A percentile compares a stretch with the other conserved stretches of the same genome.
Evolutionary conservation across 2,888 invertebrate species (phyloP).

Genomic region (Perithous albicinctus): DNA sequence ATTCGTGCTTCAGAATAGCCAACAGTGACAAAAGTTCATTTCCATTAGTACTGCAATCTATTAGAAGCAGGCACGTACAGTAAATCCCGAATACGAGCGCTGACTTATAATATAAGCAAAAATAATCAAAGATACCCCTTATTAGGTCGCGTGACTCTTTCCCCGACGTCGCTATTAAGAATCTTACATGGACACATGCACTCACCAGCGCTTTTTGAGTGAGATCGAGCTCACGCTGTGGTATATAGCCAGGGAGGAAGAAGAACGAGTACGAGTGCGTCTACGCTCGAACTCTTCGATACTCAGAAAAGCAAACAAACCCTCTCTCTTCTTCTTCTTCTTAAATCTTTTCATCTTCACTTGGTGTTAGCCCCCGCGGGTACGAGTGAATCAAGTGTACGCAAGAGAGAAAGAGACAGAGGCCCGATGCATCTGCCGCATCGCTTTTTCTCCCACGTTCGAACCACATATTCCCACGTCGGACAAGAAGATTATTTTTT

Average conservation of each 20-base stretch:
- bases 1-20: no score
- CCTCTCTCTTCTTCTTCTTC: constrained; percentile 48
- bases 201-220: not conserved
- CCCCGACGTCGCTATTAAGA: constrained; percentile 5
- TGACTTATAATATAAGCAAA: not conserved
- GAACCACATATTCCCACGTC: constrained; percentile 71
- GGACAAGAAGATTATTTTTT: constrained; percentile 26
- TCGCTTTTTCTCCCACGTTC: constrained; percentile 28
- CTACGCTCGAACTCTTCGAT: constrained; percentile 70
- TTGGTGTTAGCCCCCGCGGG: constrained; percentile 33
- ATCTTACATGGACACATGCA: constrained; percentile 26
- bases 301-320: constrained; percentile 80
- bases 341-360: constrained; percentile 33
- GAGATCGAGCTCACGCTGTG: not conserved
- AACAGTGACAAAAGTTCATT: not conserved
- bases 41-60: not conserved
- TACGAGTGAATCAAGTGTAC: constrained; percentile 14
- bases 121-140: constrained; percentile 16
- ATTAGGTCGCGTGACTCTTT: constrained; percentile 6
- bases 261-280: not conserved
- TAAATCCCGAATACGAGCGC: constrained; percentile 5
- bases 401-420: constrained; percentile 1
- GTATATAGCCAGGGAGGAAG: not conserved
- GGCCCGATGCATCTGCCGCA: constrained; percentile 61
- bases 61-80: not conserved